Evolutionary conservation across 92 coral and sea anemone genomes (phyloP).

Genomic region (Plumapathes pennacea): DNA sequence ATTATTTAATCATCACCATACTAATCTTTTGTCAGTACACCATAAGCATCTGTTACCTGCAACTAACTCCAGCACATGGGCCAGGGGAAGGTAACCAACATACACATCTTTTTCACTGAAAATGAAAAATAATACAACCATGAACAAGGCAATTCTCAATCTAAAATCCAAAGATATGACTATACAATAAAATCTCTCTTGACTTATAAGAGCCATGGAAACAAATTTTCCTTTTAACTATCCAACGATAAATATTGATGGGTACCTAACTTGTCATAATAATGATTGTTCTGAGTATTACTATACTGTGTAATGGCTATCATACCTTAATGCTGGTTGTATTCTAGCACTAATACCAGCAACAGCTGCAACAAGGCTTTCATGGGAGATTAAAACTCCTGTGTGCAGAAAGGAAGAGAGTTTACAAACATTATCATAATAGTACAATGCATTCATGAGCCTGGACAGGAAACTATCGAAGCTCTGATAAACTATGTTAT

Average conservation of each 20-base stretch:
- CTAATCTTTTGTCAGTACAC: too few relatives aligned
- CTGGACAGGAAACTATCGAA: too few relatives aligned
- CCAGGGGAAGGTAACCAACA: slow-evolving; percentile 94
- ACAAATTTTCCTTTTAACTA: too few relatives aligned
- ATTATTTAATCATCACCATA: too few relatives aligned
- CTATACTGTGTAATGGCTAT: background rate
- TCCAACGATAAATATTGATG: too few relatives aligned
- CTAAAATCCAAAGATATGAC: background rate
- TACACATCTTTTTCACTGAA: slow-evolving; percentile 84
- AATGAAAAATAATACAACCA: background rate
- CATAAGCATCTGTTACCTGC: slow-evolving; percentile 61
- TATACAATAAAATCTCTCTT: background rate
- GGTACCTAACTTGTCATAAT: too few relatives aligned
- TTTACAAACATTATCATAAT: too few relatives aligned
- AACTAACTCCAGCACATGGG: slow-evolving; percentile 86
- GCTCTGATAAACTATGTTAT: too few relatives aligned
- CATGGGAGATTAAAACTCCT: slow-evolving; percentile 92
- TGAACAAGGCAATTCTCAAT: background rate
- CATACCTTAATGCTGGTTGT: slow-evolving; percentile 59
- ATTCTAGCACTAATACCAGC: slow-evolving; percentile 77
- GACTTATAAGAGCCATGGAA: background rate
- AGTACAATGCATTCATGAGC: too few relatives aligned
- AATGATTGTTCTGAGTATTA: too few relatives aligned
- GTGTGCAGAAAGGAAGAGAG: too few relatives aligned
- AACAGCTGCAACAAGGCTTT: slow-evolving; percentile 63